phyloP scores from a whole-genome alignment of 1,140 invertebrate species.

The Bombyx mori region DNA sequence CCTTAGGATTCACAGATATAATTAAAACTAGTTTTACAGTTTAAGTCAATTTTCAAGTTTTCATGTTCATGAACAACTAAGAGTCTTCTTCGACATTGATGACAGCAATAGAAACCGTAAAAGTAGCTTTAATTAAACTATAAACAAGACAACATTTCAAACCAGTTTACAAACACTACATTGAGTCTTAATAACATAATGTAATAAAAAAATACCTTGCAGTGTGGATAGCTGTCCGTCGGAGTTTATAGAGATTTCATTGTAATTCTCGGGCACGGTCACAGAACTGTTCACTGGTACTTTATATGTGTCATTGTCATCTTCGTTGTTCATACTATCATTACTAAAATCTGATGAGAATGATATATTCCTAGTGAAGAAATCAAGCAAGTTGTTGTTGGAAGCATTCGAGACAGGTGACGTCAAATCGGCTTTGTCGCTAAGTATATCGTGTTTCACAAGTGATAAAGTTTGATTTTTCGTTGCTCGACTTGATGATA shows the following conservation, averaged over 20 bases:
- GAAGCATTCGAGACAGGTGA: constrained; percentile 17
- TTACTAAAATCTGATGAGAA: constrained; percentile 67
- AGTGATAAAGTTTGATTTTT: constrained; percentile 53
- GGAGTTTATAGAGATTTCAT: constrained; percentile 64
- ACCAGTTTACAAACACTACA: no score
- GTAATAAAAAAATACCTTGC: constrained; percentile 38
- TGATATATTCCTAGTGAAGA: constrained; percentile 61
- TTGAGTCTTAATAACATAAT: no score
- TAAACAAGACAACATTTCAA: no score
- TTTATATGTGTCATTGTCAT: constrained; percentile 68
- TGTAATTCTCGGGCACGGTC: constrained; percentile 56
- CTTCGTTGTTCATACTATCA: constrained; percentile 57
- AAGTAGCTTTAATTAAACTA: no score
- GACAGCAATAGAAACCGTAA: no score
- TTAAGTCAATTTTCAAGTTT: no score
- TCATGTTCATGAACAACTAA: no score
- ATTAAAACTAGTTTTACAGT: no score
- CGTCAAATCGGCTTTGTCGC: constrained; percentile 24
- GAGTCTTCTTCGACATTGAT: no score
- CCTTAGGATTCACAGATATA: no score
- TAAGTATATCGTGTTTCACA: constrained; percentile 58
- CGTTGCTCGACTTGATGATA: constrained; percentile 47
- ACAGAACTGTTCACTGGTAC: constrained; percentile 69
- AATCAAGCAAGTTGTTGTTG: constrained; percentile 60
- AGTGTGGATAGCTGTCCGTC: constrained; percentile 59